These are phyloP conservation scores for Ligdia adustata DNA, from an alignment of 2,888 invertebrate species.

Conservation along the genomic window DNA sequence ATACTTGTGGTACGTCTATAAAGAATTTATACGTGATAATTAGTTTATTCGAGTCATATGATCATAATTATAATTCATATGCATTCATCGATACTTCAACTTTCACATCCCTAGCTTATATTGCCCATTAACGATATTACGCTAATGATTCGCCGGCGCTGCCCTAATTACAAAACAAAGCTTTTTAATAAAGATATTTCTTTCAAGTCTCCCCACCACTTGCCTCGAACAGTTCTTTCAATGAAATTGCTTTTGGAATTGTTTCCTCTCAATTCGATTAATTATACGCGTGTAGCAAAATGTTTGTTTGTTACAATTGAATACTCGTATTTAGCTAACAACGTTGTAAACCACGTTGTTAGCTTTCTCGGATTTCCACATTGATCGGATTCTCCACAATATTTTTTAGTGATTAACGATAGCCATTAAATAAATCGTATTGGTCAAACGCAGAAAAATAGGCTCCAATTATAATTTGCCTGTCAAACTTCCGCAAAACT, in stretches of 20 bases:
- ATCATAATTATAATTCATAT: too few relatives aligned
- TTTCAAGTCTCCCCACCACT: conserved; percentile 41
- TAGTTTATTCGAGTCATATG: too few relatives aligned
- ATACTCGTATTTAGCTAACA: too few relatives aligned
- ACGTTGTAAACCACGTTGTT: too few relatives aligned
- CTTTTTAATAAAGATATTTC: conserved; percentile 74
- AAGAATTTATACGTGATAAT: too few relatives aligned
- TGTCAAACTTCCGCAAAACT: not conserved
- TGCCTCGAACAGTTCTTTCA: not conserved
- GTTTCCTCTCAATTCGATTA: not conserved
- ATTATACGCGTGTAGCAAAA: too few relatives aligned
- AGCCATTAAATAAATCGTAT: not conserved
- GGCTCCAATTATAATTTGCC: not conserved
- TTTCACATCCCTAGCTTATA: conserved; percentile 45
- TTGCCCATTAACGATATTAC: conserved; percentile 72
- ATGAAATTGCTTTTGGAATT: not conserved
- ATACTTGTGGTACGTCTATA: too few relatives aligned
- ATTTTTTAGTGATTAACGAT: too few relatives aligned
- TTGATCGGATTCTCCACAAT: too few relatives aligned
- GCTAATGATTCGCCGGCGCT: conserved; percentile 67
- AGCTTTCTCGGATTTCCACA: too few relatives aligned
- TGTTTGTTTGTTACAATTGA: too few relatives aligned
- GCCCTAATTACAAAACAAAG: conserved; percentile 78
- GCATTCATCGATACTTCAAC: conserved; percentile 17
- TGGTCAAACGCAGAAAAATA: not conserved